Base-by-base conservation (phyloP, 2,113 vertebrate genomes). In the Megaleporinus macrocephalus region DNA sequence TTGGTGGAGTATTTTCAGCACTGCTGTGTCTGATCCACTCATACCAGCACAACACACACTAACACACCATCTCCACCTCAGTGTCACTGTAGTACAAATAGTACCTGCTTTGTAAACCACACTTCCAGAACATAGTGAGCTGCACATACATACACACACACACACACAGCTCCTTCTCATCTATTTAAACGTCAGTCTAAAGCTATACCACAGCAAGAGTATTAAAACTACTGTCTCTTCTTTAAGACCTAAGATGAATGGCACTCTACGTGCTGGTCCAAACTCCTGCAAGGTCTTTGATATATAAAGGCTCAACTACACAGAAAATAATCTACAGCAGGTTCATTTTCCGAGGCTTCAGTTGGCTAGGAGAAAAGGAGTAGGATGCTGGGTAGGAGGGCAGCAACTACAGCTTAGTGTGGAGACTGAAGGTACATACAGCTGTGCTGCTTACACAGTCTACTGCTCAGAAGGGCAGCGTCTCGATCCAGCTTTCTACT, bases 101-200 rank as follows among this genome's bases (percentile, higher is more conserved):
- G 63, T 5, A 57, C 1, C 14, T 13, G 13, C 1, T 13, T 55
- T 55, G 55, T 20, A 20, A 44, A 36, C 18, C 47, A 51, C 18
- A 69, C 22, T 47, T 22, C 33, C 12, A 11, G 0, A 1, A 6
- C 11, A 55, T 11, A 26, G 9, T 5, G 55, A 66, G 36, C 70
- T 41, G 63, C 13, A 18, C 24, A n/a, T 57, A 76, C 51, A 59
- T 20, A 62, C 22, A 36, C 29, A 71, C 11, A 71, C 47, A 12
- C 59, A 69, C 62, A 68, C 61, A 15, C n/a, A 5, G 53, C 20
- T 22, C 65, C 59, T 49, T 81, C 24, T 11, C 22, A 57, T n/a
- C 24, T 26, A 78, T 81, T 78, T 78, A 86, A 79, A 79, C 44
- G 65, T 65, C 55, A 79, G 4, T 81, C 59, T 11, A 77, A 66